Evolutionary conservation across 2,113 vertebrate species (phyloP).

Genomic region (Erythrocebus patas): DNA sequence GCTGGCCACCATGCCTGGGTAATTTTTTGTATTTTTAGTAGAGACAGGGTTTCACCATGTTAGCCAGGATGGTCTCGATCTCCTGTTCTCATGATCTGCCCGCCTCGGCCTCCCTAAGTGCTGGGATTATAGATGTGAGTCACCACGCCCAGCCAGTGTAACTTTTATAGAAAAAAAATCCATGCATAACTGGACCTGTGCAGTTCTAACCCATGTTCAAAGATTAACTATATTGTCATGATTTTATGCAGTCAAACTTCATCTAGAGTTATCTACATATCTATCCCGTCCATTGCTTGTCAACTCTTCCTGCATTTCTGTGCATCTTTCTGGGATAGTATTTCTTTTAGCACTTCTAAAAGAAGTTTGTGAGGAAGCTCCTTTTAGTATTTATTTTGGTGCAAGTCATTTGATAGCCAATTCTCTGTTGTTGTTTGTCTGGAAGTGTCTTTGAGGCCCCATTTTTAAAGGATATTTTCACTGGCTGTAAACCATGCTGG

Average conservation of each 20-base stretch:
- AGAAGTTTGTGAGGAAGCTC: not conserved
- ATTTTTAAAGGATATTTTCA: not conserved
- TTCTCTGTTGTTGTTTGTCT: not conserved
- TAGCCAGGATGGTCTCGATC: too few species aligned
- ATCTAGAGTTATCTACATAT: not conserved
- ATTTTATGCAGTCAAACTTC: not conserved
- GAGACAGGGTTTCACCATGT: too few species aligned
- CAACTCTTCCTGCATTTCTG: not conserved
- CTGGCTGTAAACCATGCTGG: not conserved
- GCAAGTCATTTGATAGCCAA: not conserved
- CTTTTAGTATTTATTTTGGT: not conserved
- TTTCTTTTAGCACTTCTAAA: not conserved
- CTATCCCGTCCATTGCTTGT: not conserved
- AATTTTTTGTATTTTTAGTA: too few species aligned
- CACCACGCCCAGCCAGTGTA: too few species aligned
- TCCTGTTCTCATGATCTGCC: too few species aligned
- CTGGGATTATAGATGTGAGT: too few species aligned
- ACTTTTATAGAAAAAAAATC: not conserved
- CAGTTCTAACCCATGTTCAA: not conserved
- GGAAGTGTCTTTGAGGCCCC: not conserved
- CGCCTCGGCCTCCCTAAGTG: too few species aligned
- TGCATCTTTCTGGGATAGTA: not conserved
- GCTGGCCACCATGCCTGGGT: too few species aligned
- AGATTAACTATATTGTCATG: not conserved
- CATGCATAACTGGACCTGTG: not conserved